Evolutionary conservation across 2,797 vertebrate genomes (phyloP).

Genomic region (Gallinago nigripennis): DNA sequence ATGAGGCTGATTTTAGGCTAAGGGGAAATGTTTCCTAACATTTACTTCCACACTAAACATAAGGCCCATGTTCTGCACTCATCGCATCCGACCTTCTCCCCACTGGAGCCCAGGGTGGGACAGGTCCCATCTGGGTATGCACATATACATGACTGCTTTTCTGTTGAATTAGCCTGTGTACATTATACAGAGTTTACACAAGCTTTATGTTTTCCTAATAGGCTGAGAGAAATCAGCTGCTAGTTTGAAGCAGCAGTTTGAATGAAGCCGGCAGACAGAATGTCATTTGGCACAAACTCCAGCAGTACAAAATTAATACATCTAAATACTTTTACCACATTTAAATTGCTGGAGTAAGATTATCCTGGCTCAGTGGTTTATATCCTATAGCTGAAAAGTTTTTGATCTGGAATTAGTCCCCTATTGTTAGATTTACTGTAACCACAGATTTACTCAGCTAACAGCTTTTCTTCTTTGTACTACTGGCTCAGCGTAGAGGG

Average conservation of each 20-base stretch:
- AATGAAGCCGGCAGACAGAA: background rate
- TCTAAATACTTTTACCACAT: background rate
- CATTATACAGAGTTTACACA: background rate
- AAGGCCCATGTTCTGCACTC: background rate
- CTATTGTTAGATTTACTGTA: background rate
- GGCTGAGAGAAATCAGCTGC: background rate
- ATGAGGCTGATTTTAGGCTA: background rate
- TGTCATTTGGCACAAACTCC: background rate
- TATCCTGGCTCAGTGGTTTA: background rate
- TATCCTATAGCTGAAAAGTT: background rate
- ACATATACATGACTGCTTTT: background rate
- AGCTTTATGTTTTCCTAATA: background rate
- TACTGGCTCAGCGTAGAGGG: background rate
- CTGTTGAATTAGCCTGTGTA: background rate
- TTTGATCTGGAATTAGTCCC: slow-evolving; percentile 7
- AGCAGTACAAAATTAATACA: background rate
- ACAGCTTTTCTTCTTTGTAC: background rate
- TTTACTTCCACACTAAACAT: background rate
- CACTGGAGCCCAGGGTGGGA: background rate
- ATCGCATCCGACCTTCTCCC: background rate
- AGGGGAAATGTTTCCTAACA: background rate
- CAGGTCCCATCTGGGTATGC: background rate
- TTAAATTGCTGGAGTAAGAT: background rate
- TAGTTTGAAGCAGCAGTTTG: background rate
- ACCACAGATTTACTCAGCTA: background rate